Percentiles rank a stretch among this genome's conserved stretches.
Conservation (phyloP, 1,140 invertebrate species). For the Pseudoatta argentina region DNA sequence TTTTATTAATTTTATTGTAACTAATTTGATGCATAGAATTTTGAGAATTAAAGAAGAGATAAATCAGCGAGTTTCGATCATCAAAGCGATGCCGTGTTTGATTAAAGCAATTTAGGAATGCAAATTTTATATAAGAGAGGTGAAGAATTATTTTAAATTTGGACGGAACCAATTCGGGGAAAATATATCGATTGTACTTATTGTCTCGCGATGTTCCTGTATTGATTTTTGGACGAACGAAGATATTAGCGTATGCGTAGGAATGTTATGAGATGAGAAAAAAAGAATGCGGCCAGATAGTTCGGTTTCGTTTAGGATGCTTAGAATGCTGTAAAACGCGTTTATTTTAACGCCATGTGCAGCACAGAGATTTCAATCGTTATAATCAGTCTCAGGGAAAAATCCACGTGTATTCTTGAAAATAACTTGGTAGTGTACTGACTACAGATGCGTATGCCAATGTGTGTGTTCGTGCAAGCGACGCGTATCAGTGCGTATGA, state of each 20-base stretch:
- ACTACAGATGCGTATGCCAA: conserved; percentile 59
- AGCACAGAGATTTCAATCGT: conserved; percentile 77
- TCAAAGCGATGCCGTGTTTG: not conserved
- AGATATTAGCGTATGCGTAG: not conserved
- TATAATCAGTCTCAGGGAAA: conserved; percentile 86
- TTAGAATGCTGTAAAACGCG: conserved; percentile 33
- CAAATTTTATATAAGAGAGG: conserved; percentile 20
- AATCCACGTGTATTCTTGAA: conserved; percentile 81
- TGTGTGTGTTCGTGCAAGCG: conserved; percentile 60
- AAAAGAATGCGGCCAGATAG: not conserved
- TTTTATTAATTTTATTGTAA: not conserved
- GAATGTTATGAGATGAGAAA: not conserved
- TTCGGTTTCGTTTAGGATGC: conserved; percentile 36
- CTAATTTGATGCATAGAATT: not conserved
- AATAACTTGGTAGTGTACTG: conserved; percentile 42
- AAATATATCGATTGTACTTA: conserved; percentile 43
- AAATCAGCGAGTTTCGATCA: conserved; percentile 7
- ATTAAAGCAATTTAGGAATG: conserved; percentile 42
- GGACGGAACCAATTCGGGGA: conserved; percentile 17
- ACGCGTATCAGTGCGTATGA: conserved; percentile 53
- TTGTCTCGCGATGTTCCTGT: conserved; percentile 11
- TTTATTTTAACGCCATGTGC: conserved; percentile 65
- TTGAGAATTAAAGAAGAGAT: not conserved
- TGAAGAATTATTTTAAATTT: conserved; percentile 27
- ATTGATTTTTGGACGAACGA: not conserved